Percentiles rank a stretch among this genome's conserved stretches.
These are phyloP conservation scores for Alouatta palliata DNA, from an alignment of 2,113 vertebrate genomes.

Conservation along the genomic window DNA sequence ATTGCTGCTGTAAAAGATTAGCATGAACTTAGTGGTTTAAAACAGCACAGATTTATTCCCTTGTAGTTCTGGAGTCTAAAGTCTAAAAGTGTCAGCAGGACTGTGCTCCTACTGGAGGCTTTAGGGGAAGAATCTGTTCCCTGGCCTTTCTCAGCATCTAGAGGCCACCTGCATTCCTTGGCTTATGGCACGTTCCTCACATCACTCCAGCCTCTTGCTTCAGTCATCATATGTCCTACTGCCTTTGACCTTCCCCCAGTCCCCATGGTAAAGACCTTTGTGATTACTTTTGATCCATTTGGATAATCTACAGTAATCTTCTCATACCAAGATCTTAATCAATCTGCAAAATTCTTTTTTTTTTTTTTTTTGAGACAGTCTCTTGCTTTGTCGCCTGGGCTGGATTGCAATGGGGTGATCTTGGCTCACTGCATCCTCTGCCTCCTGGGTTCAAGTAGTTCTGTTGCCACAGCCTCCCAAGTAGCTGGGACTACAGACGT, in stretches of 20 bases:
- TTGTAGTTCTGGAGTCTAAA: neutral
- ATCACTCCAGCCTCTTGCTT: neutral
- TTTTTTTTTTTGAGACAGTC: no score
- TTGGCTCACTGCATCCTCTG: no score
- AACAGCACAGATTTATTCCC: neutral
- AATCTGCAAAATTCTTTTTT: neutral
- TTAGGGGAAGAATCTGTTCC: neutral
- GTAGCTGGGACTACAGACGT: no score
- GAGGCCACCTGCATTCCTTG: neutral
- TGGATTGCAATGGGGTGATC: no score
- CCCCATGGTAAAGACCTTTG: neutral
- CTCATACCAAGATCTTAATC: neutral
- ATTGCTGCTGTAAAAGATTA: neutral
- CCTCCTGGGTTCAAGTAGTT: no score
- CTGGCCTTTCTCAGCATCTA: neutral
- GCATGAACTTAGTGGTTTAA: neutral
- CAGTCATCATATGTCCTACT: no score
- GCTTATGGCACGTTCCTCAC: neutral
- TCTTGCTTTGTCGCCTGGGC: no score
- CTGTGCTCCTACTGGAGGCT: neutral
- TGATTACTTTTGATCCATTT: neutral
- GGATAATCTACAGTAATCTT: neutral
- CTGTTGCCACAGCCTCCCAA: no score
- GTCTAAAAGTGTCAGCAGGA: neutral
- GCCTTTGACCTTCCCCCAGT: neutral